These are phyloP conservation scores for Trinorchestia longiramus DNA, from an alignment of 1,140 invertebrate species.

Conservation along the genomic window DNA sequence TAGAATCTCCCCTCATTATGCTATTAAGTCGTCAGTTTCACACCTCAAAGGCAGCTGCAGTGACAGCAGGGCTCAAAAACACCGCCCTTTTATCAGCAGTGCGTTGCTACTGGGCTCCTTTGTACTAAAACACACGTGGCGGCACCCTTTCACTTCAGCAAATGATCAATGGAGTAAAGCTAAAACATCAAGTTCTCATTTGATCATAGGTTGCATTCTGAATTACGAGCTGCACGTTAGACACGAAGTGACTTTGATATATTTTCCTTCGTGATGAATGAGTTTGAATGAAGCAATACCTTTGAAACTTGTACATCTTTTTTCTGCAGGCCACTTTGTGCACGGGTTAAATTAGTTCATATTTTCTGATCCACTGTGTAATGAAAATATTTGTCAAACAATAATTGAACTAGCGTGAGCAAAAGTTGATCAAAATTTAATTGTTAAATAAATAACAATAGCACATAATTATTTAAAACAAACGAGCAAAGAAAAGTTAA, in stretches of 20 bases:
- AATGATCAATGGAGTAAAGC: not conserved
- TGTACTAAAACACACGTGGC: not conserved
- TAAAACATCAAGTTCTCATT: not conserved
- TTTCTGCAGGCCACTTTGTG: not conserved
- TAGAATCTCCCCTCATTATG: not conserved
- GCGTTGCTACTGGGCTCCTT: not conserved
- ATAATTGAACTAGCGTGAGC: not conserved
- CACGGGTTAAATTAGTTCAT: not conserved
- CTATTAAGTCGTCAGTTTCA: not conserved
- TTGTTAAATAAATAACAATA: not conserved
- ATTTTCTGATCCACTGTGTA: not conserved
- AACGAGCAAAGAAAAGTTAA: not conserved
- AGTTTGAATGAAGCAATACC: too few relatives aligned
- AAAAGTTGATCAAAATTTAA: not conserved
- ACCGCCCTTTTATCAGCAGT: not conserved
- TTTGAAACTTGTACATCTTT: not conserved
- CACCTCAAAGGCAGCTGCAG: not conserved
- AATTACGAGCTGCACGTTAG: not conserved
- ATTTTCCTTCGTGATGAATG: too few relatives aligned
- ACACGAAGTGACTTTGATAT: too few relatives aligned
- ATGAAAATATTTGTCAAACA: not conserved
- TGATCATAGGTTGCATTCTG: not conserved
- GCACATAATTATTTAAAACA: not conserved
- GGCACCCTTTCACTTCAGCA: not conserved
- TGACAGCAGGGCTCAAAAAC: not conserved